Evolutionary conservation across 2,888 invertebrate species (phyloP).

Genomic region (Loripinus fragilis): DNA sequence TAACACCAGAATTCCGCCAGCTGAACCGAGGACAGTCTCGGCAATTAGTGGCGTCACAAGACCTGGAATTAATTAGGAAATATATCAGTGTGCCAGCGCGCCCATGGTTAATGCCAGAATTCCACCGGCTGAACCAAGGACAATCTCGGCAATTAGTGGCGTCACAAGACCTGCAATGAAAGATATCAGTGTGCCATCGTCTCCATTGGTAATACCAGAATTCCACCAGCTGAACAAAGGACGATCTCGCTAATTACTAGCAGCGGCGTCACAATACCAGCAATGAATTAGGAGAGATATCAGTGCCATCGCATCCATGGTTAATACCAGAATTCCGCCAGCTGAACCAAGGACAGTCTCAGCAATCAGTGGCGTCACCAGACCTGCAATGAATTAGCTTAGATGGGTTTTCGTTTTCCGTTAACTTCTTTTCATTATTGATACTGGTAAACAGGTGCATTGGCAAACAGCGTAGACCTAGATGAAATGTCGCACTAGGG

Average conservation of each 20-base stretch:
- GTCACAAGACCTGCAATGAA: too few species aligned
- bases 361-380: slow-evolving; percentile 82
- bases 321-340: slow-evolving; percentile 80
- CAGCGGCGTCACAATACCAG: slow-evolving; percentile 82
- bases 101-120: too few species aligned
- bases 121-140: too few species aligned
- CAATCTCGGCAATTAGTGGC: too few species aligned
- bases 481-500: too few species aligned
- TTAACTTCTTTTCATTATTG: too few species aligned
- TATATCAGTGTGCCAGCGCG: too few species aligned
- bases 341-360: slow-evolving; percentile 79
- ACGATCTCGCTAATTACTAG: slow-evolving; percentile 81
- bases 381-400: slow-evolving; percentile 63
- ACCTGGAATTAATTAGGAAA: slow-evolving; percentile 59
- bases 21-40: slow-evolving; percentile 79
- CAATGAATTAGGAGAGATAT: too few species aligned
- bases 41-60: slow-evolving; percentile 82
- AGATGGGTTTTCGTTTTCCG: too few species aligned
- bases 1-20: slow-evolving; percentile 80
- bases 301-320: slow-evolving; percentile 82
- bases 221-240: slow-evolving; percentile 80
- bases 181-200: too few species aligned
- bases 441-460: too few species aligned
- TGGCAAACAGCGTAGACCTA: too few species aligned
- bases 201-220: slow-evolving; percentile 79